Base-by-base conservation (phyloP, 2,113 vertebrate species). In the Dipodomys spectabilis region DNA sequence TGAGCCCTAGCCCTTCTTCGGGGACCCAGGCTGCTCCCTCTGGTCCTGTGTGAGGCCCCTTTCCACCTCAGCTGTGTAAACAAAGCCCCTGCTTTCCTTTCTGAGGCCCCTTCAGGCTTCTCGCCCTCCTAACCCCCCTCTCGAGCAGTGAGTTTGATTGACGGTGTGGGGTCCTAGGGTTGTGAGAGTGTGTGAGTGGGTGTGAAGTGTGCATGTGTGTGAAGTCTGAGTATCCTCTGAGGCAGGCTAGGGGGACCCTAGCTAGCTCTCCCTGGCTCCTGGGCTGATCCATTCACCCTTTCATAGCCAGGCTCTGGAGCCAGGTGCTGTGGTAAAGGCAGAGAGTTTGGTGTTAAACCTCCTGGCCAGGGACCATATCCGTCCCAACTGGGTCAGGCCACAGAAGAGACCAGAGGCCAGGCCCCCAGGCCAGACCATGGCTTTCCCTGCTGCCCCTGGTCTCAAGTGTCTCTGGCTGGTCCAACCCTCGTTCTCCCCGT, bases 11-110 rank as follows among this genome's bases (percentile, higher is more conserved):
- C 27, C 86, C 39, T 45, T 53, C 39, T 67, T 28, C 20, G 10
- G 18, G 74, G 53, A 44, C 5, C 39, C 32, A 12, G 13, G 28
- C 32, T 30, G 44, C 15, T 23, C 89, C 62, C 85, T 27, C 39
- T 2, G 10, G 67, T 69, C 80, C 2, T 0, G 20, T 3, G 23
- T 35, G 71, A 77, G 95, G 92, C 88, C 92, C 64, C 94, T 82
- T 7, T 81, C 65, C 32, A 49, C 82, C 20, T 92, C 91, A 91
- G 95, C 91, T 96, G 86, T 96, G 92, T 94, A 88, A 96, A 91
- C 86, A 96, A 62, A 90, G 77, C 74, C 74, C 39, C 32, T 44
- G 82, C 82, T 72, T 73, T 69, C 75, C 75, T 57, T 64, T 73
- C 74, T 2, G 86, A 87, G 93, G 90, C 72, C 90, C 75, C 35